A percentile compares a stretch with the other conserved stretches of the same genome.
These are phyloP conservation scores for Exephanes ischioxanthus DNA, from an alignment of 2,888 invertebrate species.

Conservation along the genomic window DNA sequence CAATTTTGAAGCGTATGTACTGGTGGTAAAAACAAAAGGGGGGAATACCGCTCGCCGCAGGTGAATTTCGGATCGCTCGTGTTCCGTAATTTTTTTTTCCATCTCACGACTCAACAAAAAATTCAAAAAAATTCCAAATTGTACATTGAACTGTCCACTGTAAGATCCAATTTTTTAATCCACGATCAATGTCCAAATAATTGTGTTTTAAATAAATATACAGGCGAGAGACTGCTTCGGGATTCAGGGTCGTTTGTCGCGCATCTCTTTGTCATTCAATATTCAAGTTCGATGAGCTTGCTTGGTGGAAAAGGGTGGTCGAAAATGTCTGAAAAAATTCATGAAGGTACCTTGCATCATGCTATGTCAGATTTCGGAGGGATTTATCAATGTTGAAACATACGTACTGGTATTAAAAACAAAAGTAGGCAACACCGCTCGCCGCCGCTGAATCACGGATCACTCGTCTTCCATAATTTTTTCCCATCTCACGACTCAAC, in stretches of 20 bases:
- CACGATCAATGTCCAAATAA: not conserved
- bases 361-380: not conserved
- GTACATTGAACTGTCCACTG: not conserved
- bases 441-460: not conserved
- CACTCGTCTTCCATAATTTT: not conserved
- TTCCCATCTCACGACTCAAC: not conserved
- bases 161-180: too few species aligned
- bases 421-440: not conserved
- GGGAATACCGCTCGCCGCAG: not conserved
- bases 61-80: not conserved
- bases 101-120: not conserved
- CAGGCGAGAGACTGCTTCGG: not conserved
- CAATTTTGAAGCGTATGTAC: not conserved
- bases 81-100: not conserved
- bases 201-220: not conserved
- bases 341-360: not conserved
- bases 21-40: not conserved
- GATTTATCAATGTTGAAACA: not conserved
- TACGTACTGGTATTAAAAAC: not conserved
- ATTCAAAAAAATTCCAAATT: not conserved
- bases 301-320: not conserved
- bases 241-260: slow-evolving; percentile 8
- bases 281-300: not conserved
- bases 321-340: not conserved
- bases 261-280: not conserved